Evolutionary conservation across 2,113 vertebrate species (phyloP), one percentile per base, ranked within the genome.

Genomic region (Lucifuga dentata): DNA sequence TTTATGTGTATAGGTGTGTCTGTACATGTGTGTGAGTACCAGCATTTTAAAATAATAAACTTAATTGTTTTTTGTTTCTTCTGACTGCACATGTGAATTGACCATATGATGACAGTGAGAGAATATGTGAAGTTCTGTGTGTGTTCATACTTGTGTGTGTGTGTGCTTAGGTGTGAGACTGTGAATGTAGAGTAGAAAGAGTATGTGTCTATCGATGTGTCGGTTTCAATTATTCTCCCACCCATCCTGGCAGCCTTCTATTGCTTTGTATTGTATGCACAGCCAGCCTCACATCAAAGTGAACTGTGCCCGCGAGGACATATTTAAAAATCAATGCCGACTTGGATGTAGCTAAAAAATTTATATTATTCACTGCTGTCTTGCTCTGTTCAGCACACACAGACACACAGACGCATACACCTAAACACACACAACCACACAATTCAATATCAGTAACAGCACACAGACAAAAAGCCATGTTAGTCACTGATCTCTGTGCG

Each of bases 261-360:
- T 59, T 59, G 55, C 45, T 19, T 66, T 71, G 62, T 62, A 84
- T 86, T 83, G 77, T 79, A 72, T 79, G 75, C 85, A 85, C 63
- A 84, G 70, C 40, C 69, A 80, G 48, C 51, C 55, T 46, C 64
- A 87, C 82, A 90, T 85, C 85, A 88, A 89, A 88, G 83, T 68
- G 77, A 87, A 74, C 64, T 70, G 39, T 78, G 75, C 75, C 85
- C 55, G 59, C 65, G 11, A 86, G 85, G 83, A 88, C 77, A 85
- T 80, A 76, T 85, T 44, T 19, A 45, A 44, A 58, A 58, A 58
- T 58, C 55, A 58, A 58, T 58, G 40, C 40, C 29, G 40, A 33
- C n/a, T 40, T 33, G 40, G 40, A 44, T 58, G 55, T 43, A 24
- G 20, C 77, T 90, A 74, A 85, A 88, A 86, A 70, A 86, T 82